Evolutionary conservation across 2,888 invertebrate species (phyloP), one percentile per base, ranked within the genome.

Genomic region (Drosophila differens): DNA sequence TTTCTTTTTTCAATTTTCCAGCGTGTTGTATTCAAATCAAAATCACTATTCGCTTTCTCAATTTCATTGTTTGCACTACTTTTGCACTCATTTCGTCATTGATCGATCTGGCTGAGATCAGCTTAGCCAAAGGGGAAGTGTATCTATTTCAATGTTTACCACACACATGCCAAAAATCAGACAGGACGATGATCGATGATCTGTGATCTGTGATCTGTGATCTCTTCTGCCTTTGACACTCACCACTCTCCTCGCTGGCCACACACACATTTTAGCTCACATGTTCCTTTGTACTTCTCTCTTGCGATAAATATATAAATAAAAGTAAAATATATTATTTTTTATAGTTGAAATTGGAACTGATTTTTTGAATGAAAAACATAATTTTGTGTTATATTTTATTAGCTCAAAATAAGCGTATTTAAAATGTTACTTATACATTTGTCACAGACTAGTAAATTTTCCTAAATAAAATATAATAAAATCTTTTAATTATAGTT

Each of bases 101-200:
- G 79, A 82, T 79, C 66, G 79, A 79, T 79, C 58, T 82, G 75
- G 55, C 22, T 47, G 63, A 5, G 30, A 39, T 44, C 19, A 22
- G 28, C 12, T 28, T 32, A 1, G 35, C 35, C 3, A 1, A 5
- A 19, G 14, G 28, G 65, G 22, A 54, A 22, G 57, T 14, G 22
- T 35, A 49, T 59, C 76, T 35, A 52, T 62, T 47, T 41, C 28
- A 53, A n/a, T 73, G 55, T 79, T 82, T 79, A 75, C 76, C 84
- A 85, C 89, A 81, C 65, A 81, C 65, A 89, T 74, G 71, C 70
- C 68, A 78, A 58, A 82, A 74, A 73, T 70, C 67, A 63, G 73
- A 28, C 68, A 85, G 88, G 88, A 85, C 80, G 79, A 90, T 88
- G 87, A 88, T 88, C 78, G 86, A 85, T 59, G 19, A 32, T 88